phyloP scores from a whole-genome alignment of 2,797 vertebrate genomes.

The Crypturellus tataupa region DNA sequence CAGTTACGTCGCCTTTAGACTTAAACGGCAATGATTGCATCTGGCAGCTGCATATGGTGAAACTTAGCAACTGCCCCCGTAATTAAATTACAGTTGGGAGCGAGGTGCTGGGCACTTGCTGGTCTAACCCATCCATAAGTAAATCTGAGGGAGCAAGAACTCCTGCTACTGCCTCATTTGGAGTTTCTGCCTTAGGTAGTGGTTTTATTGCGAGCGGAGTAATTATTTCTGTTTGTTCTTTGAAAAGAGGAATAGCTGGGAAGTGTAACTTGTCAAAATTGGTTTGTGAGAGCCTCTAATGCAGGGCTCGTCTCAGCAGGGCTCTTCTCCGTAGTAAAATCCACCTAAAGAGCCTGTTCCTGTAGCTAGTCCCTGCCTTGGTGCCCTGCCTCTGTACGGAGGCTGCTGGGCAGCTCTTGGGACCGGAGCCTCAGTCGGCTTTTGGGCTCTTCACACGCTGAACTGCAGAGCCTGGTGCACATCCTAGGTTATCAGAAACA shows the following conservation, averaged over 20 bases:
- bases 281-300: background rate
- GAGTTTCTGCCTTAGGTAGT: background rate
- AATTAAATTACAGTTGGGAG: conserved; percentile 77
- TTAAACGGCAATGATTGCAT: conserved; percentile 74
- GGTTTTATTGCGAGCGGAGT: background rate
- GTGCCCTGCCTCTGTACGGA: background rate
- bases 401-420: background rate
- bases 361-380: background rate
- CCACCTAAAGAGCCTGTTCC: background rate
- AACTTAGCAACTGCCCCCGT: conserved; percentile 75
- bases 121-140: background rate
- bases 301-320: background rate
- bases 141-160: background rate
- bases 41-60: conserved; percentile 80
- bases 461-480: background rate
- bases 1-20: conserved; percentile 68
- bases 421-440: no score
- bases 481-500: no score
- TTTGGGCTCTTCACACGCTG: background rate
- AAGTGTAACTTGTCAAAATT: background rate
- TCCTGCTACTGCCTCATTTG: background rate
- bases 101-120: conserved; percentile 65
- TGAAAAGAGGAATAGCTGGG: background rate
- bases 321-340: background rate
- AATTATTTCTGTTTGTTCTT: background rate